Evolutionary conservation across 2,113 vertebrate species (phyloP), one percentile per base, ranked within the genome.

Genomic region (Nycticebus coucang): DNA sequence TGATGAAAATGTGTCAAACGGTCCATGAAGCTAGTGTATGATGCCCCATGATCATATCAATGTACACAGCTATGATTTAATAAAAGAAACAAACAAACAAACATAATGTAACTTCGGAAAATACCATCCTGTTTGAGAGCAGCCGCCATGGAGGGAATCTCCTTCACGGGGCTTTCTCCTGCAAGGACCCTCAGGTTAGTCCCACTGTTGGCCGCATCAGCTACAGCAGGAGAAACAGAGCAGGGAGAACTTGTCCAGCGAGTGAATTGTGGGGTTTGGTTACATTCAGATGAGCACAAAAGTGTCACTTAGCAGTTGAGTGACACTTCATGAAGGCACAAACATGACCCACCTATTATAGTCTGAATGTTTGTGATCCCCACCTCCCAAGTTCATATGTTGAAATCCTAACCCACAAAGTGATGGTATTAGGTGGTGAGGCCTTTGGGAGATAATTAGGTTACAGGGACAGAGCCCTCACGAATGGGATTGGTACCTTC

Each of bases 121-220:
- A 84, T 0, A 30, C 19, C 10, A 14, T n/a, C 17, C 8, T 10
- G 55, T 30, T 77, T 9, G 41, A 24, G 0, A 19, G 24, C 8
- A 0, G 0, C 30, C 30, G 69, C n/a, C 24, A 60, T 1, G 1
- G 3, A 14, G 7, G 0, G 0, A 21, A 50, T 60, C 45, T 89
- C 60, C 81, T 33, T 21, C 30, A 17, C 5, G 35, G 2, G 9
- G 33, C n/a, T 60, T 71, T 55, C 24, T 18, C 13, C 13, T 0
- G 1, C 0, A 10, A 10, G 41, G 62, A 90, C 5, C 50, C 28
- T 80, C 5, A 4, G 2, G 19, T 45, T 37, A 79, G 50, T 15
- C 28, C 3, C 5, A 3, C 30, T 41, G 55, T 1, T 3, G 35
- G 37, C 45, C 18, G 0, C 8, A 37, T 15, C 19, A 62, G 28